Evolutionary conservation across 64 coral and sea anemone species (phyloP).

Genomic region (Stichodactyla helianthus): DNA sequence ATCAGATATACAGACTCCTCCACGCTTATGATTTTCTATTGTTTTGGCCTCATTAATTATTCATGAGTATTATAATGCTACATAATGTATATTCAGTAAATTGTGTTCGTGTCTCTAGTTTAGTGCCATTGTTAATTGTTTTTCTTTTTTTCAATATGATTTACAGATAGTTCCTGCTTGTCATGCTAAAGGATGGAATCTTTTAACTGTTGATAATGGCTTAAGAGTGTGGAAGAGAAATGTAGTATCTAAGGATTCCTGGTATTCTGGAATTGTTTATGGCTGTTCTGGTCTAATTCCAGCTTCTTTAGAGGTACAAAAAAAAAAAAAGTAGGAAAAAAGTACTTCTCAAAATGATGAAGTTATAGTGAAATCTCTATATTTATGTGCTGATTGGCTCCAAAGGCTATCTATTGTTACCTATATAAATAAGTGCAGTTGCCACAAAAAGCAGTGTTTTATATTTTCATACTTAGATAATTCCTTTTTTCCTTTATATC

Average conservation of each 20-base stretch:
- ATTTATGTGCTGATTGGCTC: no score
- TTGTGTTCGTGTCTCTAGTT: no score
- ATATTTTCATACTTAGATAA: no score
- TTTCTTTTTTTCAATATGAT: background rate
- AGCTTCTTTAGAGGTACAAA: constrained; percentile 25
- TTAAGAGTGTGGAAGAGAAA: constrained; percentile 45
- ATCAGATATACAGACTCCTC: no score
- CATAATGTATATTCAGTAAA: no score
- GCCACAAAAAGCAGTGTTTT: no score
- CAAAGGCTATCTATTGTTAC: no score
- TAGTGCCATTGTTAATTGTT: background rate
- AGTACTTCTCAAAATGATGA: background rate
- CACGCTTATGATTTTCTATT: no score
- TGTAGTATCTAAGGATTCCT: background rate
- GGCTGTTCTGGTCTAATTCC: constrained; percentile 49
- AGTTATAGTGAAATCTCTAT: background rate
- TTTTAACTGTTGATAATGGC: constrained; percentile 50
- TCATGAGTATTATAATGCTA: no score
- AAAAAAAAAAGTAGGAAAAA: background rate
- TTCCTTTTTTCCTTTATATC: no score
- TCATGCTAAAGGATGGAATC: constrained; percentile 30
- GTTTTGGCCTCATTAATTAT: no score
- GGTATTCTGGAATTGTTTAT: constrained; percentile 41
- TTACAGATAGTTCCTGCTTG: constrained; percentile 21
- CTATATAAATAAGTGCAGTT: no score